phyloP scores from a whole-genome alignment of 1,140 invertebrate genomes.

The Tribolium castaneum region DNA sequence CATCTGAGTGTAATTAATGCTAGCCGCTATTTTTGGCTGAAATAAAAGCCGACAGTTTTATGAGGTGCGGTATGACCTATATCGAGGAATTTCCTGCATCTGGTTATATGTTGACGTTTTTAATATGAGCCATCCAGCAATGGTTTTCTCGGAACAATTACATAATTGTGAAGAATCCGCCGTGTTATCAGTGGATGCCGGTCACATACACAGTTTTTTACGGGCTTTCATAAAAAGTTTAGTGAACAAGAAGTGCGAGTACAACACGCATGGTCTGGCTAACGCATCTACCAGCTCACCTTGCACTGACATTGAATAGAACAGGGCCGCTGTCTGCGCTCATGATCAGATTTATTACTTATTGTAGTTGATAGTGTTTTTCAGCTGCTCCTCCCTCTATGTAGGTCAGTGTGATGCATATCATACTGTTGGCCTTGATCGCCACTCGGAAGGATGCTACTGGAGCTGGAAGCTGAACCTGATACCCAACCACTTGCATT shows the following conservation, averaged over 20 bases:
- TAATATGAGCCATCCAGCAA: neutral
- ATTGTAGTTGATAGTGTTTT: slow-evolving; percentile 55
- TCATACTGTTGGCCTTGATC: slow-evolving; percentile 53
- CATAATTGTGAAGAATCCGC: slow-evolving; percentile 20
- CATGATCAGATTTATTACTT: slow-evolving; percentile 54
- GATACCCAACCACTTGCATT: slow-evolving; percentile 38
- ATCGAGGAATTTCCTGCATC: slow-evolving; percentile 22
- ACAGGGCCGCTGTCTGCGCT: slow-evolving; percentile 52
- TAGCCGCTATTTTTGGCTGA: slow-evolving; percentile 5
- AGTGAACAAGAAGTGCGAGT: slow-evolving; percentile 38
- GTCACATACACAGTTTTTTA: slow-evolving; percentile 25
- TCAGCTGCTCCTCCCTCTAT: slow-evolving; percentile 52
- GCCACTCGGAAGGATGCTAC: slow-evolving; percentile 51
- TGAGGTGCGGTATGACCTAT: slow-evolving; percentile 20
- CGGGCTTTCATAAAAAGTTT: slow-evolving; percentile 32
- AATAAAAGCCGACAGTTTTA: slow-evolving; percentile 7
- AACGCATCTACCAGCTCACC: slow-evolving; percentile 52
- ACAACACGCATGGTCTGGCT: slow-evolving; percentile 45
- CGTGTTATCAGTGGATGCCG: slow-evolving; percentile 23
- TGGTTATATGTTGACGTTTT: neutral
- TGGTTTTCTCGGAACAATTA: slow-evolving; percentile 23
- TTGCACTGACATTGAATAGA: slow-evolving; percentile 57
- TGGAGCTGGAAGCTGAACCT: slow-evolving; percentile 26
- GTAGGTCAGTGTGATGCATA: slow-evolving; percentile 57
- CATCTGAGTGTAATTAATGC: slow-evolving; percentile 1